Conservation (phyloP, 2,888 invertebrate genomes). For the Synergus itoensis region DNA sequence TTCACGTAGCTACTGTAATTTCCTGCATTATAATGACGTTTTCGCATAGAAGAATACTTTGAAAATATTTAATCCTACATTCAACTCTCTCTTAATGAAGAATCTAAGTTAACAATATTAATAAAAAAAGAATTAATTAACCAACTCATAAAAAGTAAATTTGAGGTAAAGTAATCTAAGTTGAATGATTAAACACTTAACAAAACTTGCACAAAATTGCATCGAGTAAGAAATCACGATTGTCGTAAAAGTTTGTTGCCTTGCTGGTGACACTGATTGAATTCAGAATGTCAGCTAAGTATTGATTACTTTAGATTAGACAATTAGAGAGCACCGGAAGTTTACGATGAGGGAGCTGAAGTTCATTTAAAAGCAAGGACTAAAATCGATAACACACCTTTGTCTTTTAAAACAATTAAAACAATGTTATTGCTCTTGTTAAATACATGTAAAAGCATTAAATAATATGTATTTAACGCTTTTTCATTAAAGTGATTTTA, state of each 20-base stretch:
- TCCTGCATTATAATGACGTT: slow-evolving; percentile 14
- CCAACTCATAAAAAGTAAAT: neutral
- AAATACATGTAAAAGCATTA: neutral
- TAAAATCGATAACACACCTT: neutral
- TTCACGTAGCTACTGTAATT: slow-evolving; percentile 19
- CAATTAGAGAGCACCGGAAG: slow-evolving; percentile 36
- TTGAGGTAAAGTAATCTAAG: slow-evolving; percentile 62
- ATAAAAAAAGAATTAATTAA: neutral
- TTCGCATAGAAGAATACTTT: neutral
- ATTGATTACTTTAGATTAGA: slow-evolving; percentile 66
- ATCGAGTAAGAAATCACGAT: slow-evolving; percentile 30
- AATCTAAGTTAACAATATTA: neutral
- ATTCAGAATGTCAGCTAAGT: slow-evolving; percentile 58
- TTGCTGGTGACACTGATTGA: slow-evolving; percentile 66
- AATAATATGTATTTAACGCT: too few species aligned
- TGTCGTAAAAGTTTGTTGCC: slow-evolving; percentile 40
- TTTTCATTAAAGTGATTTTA: too few species aligned
- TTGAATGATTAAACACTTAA: slow-evolving; percentile 53
- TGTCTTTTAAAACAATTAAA: slow-evolving; percentile 6
- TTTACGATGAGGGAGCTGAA: slow-evolving; percentile 21
- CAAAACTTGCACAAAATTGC: slow-evolving; percentile 19
- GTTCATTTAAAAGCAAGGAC: slow-evolving; percentile 18
- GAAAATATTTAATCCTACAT: neutral
- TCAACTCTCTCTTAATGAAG: neutral
- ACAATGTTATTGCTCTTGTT: neutral